Conservation (phyloP, 2,797 vertebrate species). For the Remorina albescens region DNA sequence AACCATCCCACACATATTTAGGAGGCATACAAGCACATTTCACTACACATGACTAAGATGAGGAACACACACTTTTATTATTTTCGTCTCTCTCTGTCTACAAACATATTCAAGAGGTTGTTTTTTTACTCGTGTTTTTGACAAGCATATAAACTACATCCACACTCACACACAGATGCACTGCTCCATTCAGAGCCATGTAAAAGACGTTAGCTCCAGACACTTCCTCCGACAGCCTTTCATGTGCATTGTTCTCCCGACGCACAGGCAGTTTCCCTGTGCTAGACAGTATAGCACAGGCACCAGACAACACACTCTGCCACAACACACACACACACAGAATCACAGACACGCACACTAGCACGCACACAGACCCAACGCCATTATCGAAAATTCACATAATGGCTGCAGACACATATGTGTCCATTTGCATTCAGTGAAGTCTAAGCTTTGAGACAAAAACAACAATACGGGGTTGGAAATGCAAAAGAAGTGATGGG, state of each 20-base stretch:
- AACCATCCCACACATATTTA: conserved; percentile 69
- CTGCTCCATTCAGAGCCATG: conserved; percentile 70
- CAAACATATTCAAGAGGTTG: conserved; percentile 55
- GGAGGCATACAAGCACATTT: conserved; percentile 41
- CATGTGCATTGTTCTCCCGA: conserved; percentile 79
- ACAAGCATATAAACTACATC: conserved; percentile 48
- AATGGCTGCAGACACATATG: conserved; percentile 80
- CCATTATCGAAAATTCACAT: conserved; percentile 68
- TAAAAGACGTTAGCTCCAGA: conserved; percentile 77
- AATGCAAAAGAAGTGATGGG: conserved; percentile 71
- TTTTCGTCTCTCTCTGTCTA: conserved; percentile 41
- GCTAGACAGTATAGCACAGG: conserved; percentile 66
- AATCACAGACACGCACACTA: conserved; percentile 34
- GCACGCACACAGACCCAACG: conserved; percentile 47
- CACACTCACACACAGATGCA: conserved; percentile 5
- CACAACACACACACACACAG: conserved; percentile 62
- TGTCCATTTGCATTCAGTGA: conserved; percentile 74
- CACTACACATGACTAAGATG: conserved; percentile 33
- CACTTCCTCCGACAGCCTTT: conserved; percentile 78
- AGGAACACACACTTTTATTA: conserved; percentile 49
- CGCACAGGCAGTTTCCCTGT: conserved; percentile 57
- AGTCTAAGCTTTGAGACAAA: conserved; percentile 76
- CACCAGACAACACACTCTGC: conserved; percentile 70
- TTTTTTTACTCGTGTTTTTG: conserved; percentile 42
- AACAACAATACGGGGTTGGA: conserved; percentile 62